phyloP scores from a whole-genome alignment of 2,797 vertebrate species.

The Galago senegalensis region DNA sequence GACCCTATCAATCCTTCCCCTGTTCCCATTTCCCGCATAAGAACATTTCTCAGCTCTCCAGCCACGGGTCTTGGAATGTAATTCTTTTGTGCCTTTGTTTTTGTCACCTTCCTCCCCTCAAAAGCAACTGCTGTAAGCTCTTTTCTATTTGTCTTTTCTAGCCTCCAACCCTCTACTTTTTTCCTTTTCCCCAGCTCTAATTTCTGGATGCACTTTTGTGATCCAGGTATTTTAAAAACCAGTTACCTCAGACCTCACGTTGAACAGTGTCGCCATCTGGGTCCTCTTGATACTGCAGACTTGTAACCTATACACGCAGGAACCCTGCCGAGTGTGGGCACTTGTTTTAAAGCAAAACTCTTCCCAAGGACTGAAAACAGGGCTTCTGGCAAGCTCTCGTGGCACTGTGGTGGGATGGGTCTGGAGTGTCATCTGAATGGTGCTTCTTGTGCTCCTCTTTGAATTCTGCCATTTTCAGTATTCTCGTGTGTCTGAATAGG shows the following conservation, averaged over 20 bases:
- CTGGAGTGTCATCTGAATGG: conserved; percentile 82
- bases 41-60: conserved; percentile 72
- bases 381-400: conserved; percentile 85
- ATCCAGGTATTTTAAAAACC: conserved; percentile 94
- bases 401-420: conserved; percentile 87
- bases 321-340: conserved; percentile 86
- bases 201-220: conserved; percentile 92
- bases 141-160: conserved; percentile 82
- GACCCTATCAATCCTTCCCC: conserved; percentile 21
- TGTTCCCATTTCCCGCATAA: conserved; percentile 69
- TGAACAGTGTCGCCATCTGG: conserved; percentile 92
- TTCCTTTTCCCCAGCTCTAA: conserved; percentile 89
- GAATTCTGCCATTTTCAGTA: conserved; percentile 86
- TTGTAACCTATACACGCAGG: conserved; percentile 85
- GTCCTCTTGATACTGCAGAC: conserved; percentile 87
- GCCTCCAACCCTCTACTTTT: conserved; percentile 42
- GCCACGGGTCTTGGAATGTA: conserved; percentile 85
- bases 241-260: conserved; percentile 94
- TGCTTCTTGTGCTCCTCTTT: conserved; percentile 87
- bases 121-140: conserved; percentile 92
- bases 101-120: conserved; percentile 83
- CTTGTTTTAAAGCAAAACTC: conserved; percentile 86
- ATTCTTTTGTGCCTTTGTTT: conserved; percentile 93
- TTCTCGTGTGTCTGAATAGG: conserved; percentile 81
- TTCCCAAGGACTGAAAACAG: conserved; percentile 88